Base-by-base conservation (phyloP, 2,113 vertebrate genomes). In the Catharus fuscescens region DNA sequence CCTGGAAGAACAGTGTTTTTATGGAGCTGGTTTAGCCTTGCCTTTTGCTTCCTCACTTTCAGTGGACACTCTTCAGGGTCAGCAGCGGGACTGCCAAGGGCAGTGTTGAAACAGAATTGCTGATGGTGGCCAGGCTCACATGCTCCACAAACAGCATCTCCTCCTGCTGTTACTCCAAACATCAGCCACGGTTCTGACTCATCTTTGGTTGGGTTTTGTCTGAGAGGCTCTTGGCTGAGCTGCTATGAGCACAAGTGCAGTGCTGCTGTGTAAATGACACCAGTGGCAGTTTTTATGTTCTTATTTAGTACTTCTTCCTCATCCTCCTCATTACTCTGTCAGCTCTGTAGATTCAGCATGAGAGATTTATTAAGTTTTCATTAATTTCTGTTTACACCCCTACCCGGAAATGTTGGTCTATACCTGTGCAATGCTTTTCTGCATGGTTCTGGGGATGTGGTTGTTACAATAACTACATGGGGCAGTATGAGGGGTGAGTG, bases 101-200 rank as follows among this genome's bases (percentile, higher is more conserved):
- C 52, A 9, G 2, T 32, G 10, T 42, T 67, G n/a, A 66, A 80
- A 26, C 12, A 54, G 36, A 61, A 19, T 38, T 81, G 65, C 47
- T 54, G 53, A 6, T 38, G 36, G 44, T 57, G 45, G 26, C 59
- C 40, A 16, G 53, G 44, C 57, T 40, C 9, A 5, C 0, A 0
- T 61, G 59, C 19, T 80, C 47, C 31, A 24, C 59, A 25, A 86
- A 18, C 40, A 71, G 21, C 64, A 25, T 47, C 57, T 90, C 13
- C 40, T 64, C 24, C 47, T 92, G 62, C 72, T 76, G 38, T 34
- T 61, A 52, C 16, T 57, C 4, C 9, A 40, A 73, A 14, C 25
- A 16, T 8, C 1, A 9, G 45, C 9, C 10, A 4, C 50, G 83
- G 2, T 47, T 80, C 86, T 66, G 26, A 32, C 38, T 52, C 29